Conservation (phyloP, 2,113 vertebrate genomes). For the Sisor rabdophorus region DNA sequence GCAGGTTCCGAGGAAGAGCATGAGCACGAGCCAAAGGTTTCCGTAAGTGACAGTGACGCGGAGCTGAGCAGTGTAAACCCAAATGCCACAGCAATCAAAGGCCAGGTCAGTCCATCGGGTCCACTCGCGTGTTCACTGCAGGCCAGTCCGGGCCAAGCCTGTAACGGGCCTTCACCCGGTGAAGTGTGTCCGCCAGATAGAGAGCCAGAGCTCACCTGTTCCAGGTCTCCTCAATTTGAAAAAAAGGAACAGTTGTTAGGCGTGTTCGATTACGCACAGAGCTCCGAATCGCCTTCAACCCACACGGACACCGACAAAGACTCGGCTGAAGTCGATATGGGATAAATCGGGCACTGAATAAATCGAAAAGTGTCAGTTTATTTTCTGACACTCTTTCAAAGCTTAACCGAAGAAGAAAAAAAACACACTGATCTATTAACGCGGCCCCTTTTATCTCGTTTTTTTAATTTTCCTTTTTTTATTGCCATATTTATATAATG, state of each 20-base stretch:
- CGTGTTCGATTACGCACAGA: conserved; percentile 62
- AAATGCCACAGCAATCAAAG: conserved; percentile 52
- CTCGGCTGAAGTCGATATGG: conserved; percentile 83
- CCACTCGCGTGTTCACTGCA: conserved; percentile 61
- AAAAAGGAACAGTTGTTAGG: conserved; percentile 67
- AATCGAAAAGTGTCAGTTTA: conserved; percentile 53
- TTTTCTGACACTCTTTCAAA: conserved; percentile 49
- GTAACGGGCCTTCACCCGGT: conserved; percentile 60
- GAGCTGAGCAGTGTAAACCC: conserved; percentile 47
- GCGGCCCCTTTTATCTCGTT: conserved; percentile 47
- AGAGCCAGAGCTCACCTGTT: conserved; percentile 52
- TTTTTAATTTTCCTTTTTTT: conserved; percentile 13
- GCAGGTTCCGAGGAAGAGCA: conserved; percentile 62
- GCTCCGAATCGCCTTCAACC: conserved; percentile 59
- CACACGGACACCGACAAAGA: conserved; percentile 70
- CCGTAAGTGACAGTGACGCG: conserved; percentile 53
- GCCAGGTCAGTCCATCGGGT: conserved; percentile 54
- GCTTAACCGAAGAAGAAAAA: conserved; percentile 49
- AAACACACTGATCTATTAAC: conserved; percentile 48
- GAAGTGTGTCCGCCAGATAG: conserved; percentile 63
- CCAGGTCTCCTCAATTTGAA: conserved; percentile 64
- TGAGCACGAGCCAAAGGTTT: conserved; percentile 59
- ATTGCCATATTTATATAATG: conserved; percentile 59
- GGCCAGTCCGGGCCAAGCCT: conserved; percentile 59
- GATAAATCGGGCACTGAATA: conserved; percentile 67